Percentiles rank a stretch among this genome's conserved stretches.
Conservation (phyloP, 92 coral and sea anemone species). For the Montipora capitata region DNA sequence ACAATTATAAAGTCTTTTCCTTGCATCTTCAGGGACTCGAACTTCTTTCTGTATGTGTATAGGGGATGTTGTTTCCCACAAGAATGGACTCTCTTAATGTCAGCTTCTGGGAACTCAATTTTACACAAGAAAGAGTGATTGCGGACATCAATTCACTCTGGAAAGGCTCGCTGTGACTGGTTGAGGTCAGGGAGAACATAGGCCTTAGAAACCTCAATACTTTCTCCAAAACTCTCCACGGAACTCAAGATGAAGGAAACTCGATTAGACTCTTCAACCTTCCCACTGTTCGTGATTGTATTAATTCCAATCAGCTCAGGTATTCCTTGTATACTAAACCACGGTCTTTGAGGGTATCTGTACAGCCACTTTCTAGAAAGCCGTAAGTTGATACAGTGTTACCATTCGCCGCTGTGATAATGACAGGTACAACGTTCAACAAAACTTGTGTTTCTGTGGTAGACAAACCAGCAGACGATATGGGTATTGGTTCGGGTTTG, state of each 20-base stretch:
- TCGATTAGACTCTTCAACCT: conserved; percentile 32
- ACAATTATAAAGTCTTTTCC: too few species aligned
- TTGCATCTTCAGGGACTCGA: too few species aligned
- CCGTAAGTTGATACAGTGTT: conserved; percentile 64
- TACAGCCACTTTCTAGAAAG: conserved; percentile 78
- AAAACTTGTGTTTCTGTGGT: conserved; percentile 28
- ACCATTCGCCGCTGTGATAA: conserved; percentile 37
- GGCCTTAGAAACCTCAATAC: too few species aligned
- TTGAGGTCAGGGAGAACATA: too few species aligned
- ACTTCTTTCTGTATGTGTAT: too few species aligned
- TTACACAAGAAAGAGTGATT: too few species aligned
- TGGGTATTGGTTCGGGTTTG: conserved; percentile 21
- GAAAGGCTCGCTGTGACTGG: too few species aligned
- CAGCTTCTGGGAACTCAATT: too few species aligned
- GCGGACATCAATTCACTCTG: too few species aligned
- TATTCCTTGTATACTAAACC: conserved; percentile 56
- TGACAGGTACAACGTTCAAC: conserved; percentile 37
- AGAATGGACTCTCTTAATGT: too few species aligned
- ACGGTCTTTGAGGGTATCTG: conserved; percentile 70
- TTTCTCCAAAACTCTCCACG: too few species aligned
- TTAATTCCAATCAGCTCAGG: conserved; percentile 60
- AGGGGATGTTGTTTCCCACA: too few species aligned
- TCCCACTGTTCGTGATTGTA: conserved; percentile 60
- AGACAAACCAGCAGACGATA: conserved; percentile 23
- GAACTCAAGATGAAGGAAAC: conserved; percentile 47